Percentiles rank a stretch among this genome's conserved stretches.
Evolutionary conservation across 2,797 vertebrate genomes (phyloP).

Genomic region (Squalus acanthias): DNA sequence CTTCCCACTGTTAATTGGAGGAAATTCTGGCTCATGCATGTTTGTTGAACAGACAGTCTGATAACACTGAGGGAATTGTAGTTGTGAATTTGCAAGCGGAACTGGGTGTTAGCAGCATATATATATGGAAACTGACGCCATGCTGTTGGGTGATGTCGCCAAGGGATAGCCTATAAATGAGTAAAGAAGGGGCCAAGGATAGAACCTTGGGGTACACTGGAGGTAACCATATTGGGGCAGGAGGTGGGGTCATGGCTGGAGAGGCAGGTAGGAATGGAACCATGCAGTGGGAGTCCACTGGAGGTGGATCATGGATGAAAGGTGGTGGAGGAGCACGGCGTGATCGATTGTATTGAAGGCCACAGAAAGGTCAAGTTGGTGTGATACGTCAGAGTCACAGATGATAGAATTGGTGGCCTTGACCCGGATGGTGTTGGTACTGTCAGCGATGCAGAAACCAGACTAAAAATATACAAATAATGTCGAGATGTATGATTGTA

Average conservation of each 20-base stretch:
- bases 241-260: too few species aligned
- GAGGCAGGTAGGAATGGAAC: neutral
- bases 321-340: too few species aligned
- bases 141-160: too few species aligned
- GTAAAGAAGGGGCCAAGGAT: too few species aligned
- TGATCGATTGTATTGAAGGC: too few species aligned
- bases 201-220: too few species aligned
- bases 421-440: neutral
- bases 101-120: too few species aligned
- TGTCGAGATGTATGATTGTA: neutral
- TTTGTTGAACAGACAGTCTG: neutral
- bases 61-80: neutral
- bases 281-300: neutral
- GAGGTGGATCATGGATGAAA: neutral
- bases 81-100: too few species aligned
- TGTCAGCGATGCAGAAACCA: neutral
- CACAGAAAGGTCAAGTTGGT: too few species aligned
- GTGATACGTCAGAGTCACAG: too few species aligned
- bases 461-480: neutral
- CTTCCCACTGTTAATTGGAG: neutral
- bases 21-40: neutral
- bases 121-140: too few species aligned
- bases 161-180: too few species aligned
- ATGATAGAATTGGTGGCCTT: neutral
- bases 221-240: neutral